These are phyloP conservation scores for Drosophila falleni DNA, from an alignment of 2,888 invertebrate genomes.

Conservation along the genomic window DNA sequence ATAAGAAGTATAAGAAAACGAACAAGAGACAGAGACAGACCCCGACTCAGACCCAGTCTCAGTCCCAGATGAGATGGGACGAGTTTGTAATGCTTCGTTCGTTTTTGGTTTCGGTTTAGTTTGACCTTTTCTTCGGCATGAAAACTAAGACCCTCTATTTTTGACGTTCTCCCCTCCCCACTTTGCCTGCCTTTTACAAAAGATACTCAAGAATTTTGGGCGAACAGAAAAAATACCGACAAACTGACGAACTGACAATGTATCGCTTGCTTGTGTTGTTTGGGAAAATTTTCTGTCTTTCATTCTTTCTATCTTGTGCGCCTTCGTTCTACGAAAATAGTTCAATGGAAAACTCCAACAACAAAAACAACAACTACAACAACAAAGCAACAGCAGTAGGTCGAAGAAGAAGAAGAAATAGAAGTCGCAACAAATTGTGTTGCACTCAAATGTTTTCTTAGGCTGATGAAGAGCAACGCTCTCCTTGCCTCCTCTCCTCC, in stretches of 20 bases:
- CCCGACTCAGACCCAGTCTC: conserved; percentile 1
- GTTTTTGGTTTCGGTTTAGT: conserved; percentile 31
- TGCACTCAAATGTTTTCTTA: conserved; percentile 53
- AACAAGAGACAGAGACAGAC: conserved; percentile 11
- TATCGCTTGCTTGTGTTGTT: conserved; percentile 39
- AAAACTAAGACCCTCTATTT: conserved; percentile 19
- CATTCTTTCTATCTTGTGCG: conserved; percentile 20
- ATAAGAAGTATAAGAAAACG: conserved; percentile 13
- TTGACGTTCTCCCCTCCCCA: conserved; percentile 20
- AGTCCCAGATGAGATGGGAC: conserved; percentile 41
- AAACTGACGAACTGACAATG: conserved; percentile 52
- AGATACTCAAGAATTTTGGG: conserved; percentile 59
- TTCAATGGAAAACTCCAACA: conserved; percentile 73
- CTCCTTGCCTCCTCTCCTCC: conserved; percentile 12
- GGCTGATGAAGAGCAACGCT: conserved; percentile 32
- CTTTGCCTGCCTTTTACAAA: conserved; percentile 21
- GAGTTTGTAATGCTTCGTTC: conserved; percentile 65
- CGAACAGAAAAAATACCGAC: conserved; percentile 52
- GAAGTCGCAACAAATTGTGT: conserved; percentile 48
- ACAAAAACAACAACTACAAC: conserved; percentile 23
- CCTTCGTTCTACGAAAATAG: conserved; percentile 69
- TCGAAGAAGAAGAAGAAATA: conserved; percentile 41
- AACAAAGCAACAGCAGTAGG: conserved; percentile 55
- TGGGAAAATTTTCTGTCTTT: conserved; percentile 59
- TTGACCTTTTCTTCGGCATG: conserved; percentile 70